phyloP scores from a whole-genome alignment of 2,797 vertebrate genomes.

The Clarias platycephalus region DNA sequence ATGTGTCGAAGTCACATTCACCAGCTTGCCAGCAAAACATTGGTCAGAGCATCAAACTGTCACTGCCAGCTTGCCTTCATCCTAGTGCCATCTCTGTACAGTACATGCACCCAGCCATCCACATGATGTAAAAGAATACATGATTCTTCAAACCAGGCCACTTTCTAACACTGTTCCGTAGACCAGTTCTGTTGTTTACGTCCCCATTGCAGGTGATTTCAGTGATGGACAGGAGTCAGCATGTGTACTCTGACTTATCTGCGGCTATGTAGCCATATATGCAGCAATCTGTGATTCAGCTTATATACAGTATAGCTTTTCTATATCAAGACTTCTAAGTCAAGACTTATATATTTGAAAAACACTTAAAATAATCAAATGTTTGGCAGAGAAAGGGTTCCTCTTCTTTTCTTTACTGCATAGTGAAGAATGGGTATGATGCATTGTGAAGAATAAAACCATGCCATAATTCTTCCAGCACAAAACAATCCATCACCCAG shows the following conservation, averaged over 20 bases:
- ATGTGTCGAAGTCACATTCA: neutral
- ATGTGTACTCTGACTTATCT: too few relatives aligned
- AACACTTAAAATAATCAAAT: neutral
- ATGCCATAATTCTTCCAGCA: conserved; percentile 32
- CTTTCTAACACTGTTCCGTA: too few relatives aligned
- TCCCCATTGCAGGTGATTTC: too few relatives aligned
- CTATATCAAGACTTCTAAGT: neutral
- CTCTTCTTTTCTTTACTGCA: neutral
- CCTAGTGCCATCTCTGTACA: too few relatives aligned
- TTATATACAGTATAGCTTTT: neutral
- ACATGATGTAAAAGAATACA: too few relatives aligned
- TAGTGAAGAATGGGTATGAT: conserved; percentile 3
- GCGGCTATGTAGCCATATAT: too few relatives aligned
- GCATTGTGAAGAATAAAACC: conserved; percentile 32
- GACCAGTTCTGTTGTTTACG: too few relatives aligned
- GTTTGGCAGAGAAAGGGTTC: conserved; percentile 8
- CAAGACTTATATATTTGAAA: neutral
- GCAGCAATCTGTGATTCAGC: neutral
- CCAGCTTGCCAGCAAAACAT: neutral
- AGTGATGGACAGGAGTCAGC: too few relatives aligned
- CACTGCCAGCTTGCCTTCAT: neutral
- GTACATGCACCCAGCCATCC: too few relatives aligned
- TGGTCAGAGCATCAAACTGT: neutral
- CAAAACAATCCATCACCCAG: conserved; percentile 40
- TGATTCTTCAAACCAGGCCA: too few relatives aligned